Evolutionary conservation across 2,888 invertebrate species (phyloP).

Genomic region (Tenthredo amoena): DNA sequence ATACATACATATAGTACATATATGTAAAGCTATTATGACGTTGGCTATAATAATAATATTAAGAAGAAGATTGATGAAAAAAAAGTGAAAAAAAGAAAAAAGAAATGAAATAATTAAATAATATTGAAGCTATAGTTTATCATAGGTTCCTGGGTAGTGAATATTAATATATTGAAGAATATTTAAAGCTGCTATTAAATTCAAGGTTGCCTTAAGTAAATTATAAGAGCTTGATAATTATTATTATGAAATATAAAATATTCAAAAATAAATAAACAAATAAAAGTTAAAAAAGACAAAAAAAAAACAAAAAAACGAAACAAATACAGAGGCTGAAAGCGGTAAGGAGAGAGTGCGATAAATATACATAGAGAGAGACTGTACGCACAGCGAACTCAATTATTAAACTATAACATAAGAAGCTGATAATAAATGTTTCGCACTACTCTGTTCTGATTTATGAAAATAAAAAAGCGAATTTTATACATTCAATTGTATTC

Average conservation of each 20-base stretch:
- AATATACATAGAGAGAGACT: conserved; percentile 8
- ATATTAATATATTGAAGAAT: conserved; percentile 48
- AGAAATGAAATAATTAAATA: neutral
- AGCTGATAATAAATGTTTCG: neutral
- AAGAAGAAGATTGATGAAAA: neutral
- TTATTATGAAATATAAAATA: conserved; percentile 6
- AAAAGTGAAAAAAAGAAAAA: neutral
- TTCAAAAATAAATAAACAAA: neutral
- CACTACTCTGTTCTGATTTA: conserved; percentile 13
- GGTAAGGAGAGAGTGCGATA: neutral
- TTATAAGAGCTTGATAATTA: conserved; percentile 46
- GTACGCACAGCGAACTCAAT: conserved; percentile 32
- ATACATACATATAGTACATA: neutral
- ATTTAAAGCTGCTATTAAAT: conserved; percentile 45
- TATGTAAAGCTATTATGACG: neutral
- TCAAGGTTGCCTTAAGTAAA: conserved; percentile 46
- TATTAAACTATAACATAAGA: neutral
- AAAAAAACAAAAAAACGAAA: neutral
- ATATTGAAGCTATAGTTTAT: conserved; percentile 26
- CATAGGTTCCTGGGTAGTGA: conserved; percentile 47
- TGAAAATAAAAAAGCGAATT: conserved; percentile 36
- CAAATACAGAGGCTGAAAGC: neutral
- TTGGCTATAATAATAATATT: conserved; percentile 18
- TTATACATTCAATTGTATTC: conserved; percentile 13
- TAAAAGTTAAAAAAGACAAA: neutral